Percentiles rank a stretch among this genome's conserved stretches.
These are phyloP conservation scores for Microchirus variegatus DNA, from an alignment of 2,797 vertebrate species.

Conservation along the genomic window DNA sequence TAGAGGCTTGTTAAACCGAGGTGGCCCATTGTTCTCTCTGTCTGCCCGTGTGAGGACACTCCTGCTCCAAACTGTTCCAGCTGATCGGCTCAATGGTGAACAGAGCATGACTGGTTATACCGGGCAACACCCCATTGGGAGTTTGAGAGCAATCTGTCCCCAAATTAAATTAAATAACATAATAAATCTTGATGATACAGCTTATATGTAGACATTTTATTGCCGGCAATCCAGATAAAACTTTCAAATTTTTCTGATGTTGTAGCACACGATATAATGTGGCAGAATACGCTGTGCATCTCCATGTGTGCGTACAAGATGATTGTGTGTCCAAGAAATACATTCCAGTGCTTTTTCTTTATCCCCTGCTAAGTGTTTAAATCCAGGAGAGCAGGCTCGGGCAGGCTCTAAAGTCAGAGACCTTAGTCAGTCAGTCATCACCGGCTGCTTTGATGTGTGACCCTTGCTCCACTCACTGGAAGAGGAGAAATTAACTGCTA, in stretches of 20 bases:
- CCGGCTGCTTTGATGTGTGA: constrained; percentile 74
- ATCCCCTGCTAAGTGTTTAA: constrained; percentile 66
- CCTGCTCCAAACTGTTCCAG: neutral
- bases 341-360: constrained; percentile 58
- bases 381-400: constrained; percentile 70
- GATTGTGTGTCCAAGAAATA: constrained; percentile 28
- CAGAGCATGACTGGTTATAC: constrained; percentile 45
- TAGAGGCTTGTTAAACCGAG: constrained; percentile 19
- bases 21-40: constrained; percentile 29
- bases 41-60: neutral
- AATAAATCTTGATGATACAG: constrained; percentile 15
- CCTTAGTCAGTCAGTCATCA: constrained; percentile 71
- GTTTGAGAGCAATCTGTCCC: constrained; percentile 28
- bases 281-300: neutral
- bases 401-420: constrained; percentile 63
- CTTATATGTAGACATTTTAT: constrained; percentile 18
- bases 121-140: constrained; percentile 16
- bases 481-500: constrained; percentile 56
- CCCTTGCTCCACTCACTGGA: constrained; percentile 59
- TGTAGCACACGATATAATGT: constrained; percentile 4
- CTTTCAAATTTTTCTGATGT: constrained; percentile 11
- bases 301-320: neutral
- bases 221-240: constrained; percentile 12
- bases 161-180: constrained; percentile 15
- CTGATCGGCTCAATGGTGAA: constrained; percentile 30